Percentiles rank a stretch among this genome's conserved stretches.
Evolutionary conservation across 2,888 invertebrate species (phyloP).

Genomic region (Dilophus febrilis): DNA sequence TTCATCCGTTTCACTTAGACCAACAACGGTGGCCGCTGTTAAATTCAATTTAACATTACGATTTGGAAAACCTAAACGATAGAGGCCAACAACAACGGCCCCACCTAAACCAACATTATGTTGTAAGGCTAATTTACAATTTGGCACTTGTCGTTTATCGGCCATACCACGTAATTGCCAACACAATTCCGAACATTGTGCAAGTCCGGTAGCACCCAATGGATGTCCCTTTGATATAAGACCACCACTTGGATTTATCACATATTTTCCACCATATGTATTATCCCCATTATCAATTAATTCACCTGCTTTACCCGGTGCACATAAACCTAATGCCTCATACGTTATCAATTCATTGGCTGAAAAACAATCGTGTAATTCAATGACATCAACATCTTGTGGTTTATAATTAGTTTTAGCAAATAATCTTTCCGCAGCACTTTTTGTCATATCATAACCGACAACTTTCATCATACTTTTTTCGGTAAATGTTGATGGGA

Average conservation of each 20-base stretch:
- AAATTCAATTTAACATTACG: constrained; percentile 25
- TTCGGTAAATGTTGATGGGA: constrained; percentile 58
- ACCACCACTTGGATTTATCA: constrained; percentile 99
- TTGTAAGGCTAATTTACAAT: constrained; percentile 74
- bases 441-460: constrained; percentile 86
- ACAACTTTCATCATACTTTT: constrained; percentile 34
- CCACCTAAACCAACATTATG: constrained; percentile 96
- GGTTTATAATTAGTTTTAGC: constrained; percentile 57
- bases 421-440: constrained; percentile 61
- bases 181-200: constrained; percentile 76
- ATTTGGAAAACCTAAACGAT: constrained; percentile 67
- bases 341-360: constrained; percentile 95
- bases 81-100: constrained; percentile 81
- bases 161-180: constrained; percentile 77
- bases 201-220: constrained; percentile 82
- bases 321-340: constrained; percentile 86
- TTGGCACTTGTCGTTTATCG: constrained; percentile 47
- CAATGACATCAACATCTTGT: constrained; percentile 79
- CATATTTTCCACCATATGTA: constrained; percentile 91
- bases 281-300: constrained; percentile 83
- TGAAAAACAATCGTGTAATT: constrained; percentile 96
- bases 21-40: constrained; percentile 15
- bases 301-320: constrained; percentile 76
- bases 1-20: constrained; percentile 24
- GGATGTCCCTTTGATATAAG: constrained; percentile 98